These are phyloP conservation scores for Daubentonia madagascariensis DNA, from an alignment of 2,113 vertebrate species.

Conservation along the genomic window DNA sequence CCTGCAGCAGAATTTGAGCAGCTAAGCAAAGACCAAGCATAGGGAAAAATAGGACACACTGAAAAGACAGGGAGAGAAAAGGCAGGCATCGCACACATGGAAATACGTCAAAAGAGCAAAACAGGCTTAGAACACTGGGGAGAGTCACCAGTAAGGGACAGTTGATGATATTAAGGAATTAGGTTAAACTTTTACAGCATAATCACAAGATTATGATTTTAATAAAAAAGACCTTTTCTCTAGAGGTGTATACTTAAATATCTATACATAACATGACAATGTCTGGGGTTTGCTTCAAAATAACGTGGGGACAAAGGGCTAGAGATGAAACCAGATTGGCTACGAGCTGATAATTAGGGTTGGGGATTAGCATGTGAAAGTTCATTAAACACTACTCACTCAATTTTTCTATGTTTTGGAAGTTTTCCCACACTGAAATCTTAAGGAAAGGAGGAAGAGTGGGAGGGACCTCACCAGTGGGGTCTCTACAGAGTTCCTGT, in stretches of 20 bases:
- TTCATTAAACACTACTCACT: background rate
- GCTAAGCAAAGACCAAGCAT: slow-evolving; percentile 57
- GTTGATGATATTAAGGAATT: background rate
- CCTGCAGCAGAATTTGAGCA: slow-evolving; percentile 82
- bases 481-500: background rate
- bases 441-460: background rate
- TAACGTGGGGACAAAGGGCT: background rate
- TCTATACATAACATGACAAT: background rate
- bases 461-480: background rate
- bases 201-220: background rate
- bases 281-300: background rate
- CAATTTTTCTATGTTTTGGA: background rate
- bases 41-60: background rate
- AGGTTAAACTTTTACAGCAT: background rate
- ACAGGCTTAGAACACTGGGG: background rate
- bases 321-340: background rate
- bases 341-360: rapidly evolving
- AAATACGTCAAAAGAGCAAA: background rate
- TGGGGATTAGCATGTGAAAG: rapidly evolving
- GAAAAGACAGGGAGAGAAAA: background rate
- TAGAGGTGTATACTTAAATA: background rate
- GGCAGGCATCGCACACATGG: background rate
- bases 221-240: background rate
- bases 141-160: background rate
- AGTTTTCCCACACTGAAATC: background rate